Base-by-base conservation (phyloP, 2,888 invertebrate genomes). In the Geotrupes spiniger region DNA sequence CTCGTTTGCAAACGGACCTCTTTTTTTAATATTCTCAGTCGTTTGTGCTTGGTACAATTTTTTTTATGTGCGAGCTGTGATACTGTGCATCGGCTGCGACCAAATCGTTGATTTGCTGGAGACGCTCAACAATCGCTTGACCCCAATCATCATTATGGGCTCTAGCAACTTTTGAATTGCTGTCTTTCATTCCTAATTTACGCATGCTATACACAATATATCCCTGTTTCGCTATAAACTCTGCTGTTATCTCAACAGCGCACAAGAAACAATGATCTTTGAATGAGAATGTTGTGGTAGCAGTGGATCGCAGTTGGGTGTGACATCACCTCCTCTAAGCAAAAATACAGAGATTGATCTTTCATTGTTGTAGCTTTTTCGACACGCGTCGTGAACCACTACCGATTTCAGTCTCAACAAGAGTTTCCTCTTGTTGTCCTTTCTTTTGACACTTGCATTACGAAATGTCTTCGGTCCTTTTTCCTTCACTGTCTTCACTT, bases 171-270 rank as follows among this genome's bases (percentile, higher is more conserved):
- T 50, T 31, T 50, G 39, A 51, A 53, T 55, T 50, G 29, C 33
- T 55, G 38, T 57, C 17, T 56, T 53, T 57, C 49, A 51, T 56
- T 29, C 48, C 47, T 41, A 56, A 51, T 45, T 40, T 49, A 48
- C 54, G 51, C 17, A 55, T 51, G 10, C 26, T 49, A 16, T 56
- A 53, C 37, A 55, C 55, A 43, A 56, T 21, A 50, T 21, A 39
- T 53, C 50, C 44, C 28, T 51, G 52, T 51, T 51, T 45, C 21
- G 49, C 15, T 49, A 45, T 52, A 38, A 51, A 45, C 45, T 45
- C 31, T 44, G 49, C 44, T 52, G 52, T 52, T 52, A 52, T 44
- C 25, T 39, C 43, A 43, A 40, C 44, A 38, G 43, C 42, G 11
- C 51, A 51, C 14, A 51, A 51, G 42, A 51, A 52, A 45, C 39